phyloP scores from a whole-genome alignment of 2,888 invertebrate genomes.

The Corythucha ciliata region DNA sequence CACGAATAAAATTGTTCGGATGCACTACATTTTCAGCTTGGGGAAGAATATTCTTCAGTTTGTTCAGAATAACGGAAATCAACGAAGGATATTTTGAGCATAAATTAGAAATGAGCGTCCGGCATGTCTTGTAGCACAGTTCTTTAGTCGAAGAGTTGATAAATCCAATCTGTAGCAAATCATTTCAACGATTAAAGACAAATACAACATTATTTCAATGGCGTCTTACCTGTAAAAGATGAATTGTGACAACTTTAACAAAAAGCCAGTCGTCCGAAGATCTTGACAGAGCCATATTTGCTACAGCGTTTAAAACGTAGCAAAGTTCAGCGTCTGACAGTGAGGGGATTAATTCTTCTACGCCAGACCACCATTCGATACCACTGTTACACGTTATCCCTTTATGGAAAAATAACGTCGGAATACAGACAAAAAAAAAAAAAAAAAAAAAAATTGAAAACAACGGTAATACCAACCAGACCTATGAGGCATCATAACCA shows the following conservation, averaged over 20 bases:
- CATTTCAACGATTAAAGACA: not conserved
- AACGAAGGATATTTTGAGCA: conserved; percentile 59
- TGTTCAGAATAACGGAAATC: conserved; percentile 54
- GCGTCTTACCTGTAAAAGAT: conserved; percentile 55
- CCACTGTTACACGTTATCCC: conserved; percentile 17
- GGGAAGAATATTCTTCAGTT: conserved; percentile 50
- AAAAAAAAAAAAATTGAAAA: not conserved
- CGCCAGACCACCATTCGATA: conserved; percentile 39
- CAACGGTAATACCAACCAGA: not conserved
- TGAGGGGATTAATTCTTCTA: conserved; percentile 54
- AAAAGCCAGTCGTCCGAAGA: conserved; percentile 52
- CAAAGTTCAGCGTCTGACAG: conserved; percentile 64
- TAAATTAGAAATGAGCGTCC: conserved; percentile 60
- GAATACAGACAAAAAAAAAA: not conserved
- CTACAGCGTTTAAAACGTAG: conserved; percentile 66
- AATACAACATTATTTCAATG: not conserved
- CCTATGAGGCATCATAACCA: conserved; percentile 22
- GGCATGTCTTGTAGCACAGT: conserved; percentile 61
- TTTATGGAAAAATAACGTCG: not conserved
- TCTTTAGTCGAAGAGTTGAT: conserved; percentile 59
- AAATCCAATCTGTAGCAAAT: conserved; percentile 57
- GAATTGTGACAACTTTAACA: conserved; percentile 54
- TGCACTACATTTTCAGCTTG: conserved; percentile 51
- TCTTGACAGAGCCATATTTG: conserved; percentile 66
- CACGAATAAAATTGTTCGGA: conserved; percentile 30